Evolutionary conservation across 2,888 invertebrate genomes (phyloP), one percentile per base, ranked within the genome.

Genomic region (Drosophila infuscata): DNA sequence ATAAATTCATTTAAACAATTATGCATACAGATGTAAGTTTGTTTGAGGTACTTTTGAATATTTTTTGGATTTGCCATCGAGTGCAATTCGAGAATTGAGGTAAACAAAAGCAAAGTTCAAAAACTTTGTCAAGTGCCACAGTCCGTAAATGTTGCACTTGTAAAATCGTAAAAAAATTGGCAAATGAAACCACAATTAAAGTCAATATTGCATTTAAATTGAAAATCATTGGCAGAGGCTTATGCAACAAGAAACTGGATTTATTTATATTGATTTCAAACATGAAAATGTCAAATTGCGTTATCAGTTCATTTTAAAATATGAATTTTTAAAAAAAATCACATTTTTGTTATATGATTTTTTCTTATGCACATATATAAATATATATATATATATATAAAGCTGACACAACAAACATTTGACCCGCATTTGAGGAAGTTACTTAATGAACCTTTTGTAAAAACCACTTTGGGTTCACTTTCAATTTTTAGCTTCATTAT

Each of bases 61-160:
- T 74, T 66, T 68, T 36, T 68, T 12, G 51, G 75, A 74, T 87
- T 70, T 81, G 48, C 57, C 51, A 74, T 86, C 64, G 56, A 83
- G 88, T 83, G 84, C 84, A 58, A 58, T 78, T 66, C 43, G 71
- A 69, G 75, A 69, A 59, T 35, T 46, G 48, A 70, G 68, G 51
- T 66, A 68, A 68, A 80, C 74, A 80, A 70, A 59, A 73, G 61
- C 58, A 53, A 25, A 51, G n/a, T 36, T 25, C 53, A 36, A 54
- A 70, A 46, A 52, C 29, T 57, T 46, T 43, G 49, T 43, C 57
- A 68, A 76, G 49, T 59, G 60, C 48, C 63, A 54, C 54, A 65
- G 25, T 52, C 25, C 56, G 25, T 70, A 70, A 72, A 72, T 78
- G 74, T 56, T 57, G 56, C 66, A 73, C 69, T 77, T 68, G 75